phyloP scores from a whole-genome alignment of 1,140 invertebrate species.

The Sarcophaga peregrina region DNA sequence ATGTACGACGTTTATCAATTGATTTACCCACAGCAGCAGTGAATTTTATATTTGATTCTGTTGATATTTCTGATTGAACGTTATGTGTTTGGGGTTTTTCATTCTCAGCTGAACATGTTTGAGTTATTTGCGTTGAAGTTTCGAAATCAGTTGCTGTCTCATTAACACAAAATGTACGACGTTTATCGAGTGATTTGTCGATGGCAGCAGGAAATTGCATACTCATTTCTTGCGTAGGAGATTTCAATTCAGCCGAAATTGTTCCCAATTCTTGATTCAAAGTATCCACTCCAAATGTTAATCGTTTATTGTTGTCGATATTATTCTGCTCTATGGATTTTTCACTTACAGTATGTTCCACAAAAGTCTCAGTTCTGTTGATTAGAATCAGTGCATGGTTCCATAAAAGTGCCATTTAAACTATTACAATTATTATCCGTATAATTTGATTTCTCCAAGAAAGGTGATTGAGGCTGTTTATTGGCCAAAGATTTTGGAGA shows the following conservation, averaged over 20 bases:
- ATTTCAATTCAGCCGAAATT: no score
- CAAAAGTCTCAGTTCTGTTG: not conserved
- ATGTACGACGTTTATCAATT: conserved; percentile 28
- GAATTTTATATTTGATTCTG: no score
- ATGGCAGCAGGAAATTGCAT: no score
- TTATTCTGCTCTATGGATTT: not conserved
- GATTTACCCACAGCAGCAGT: not conserved
- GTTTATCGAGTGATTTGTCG: not conserved
- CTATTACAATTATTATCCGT: not conserved
- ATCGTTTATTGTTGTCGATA: no score
- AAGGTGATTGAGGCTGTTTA: not conserved
- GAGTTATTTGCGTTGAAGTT: no score
- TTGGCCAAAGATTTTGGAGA: conserved; percentile 48
- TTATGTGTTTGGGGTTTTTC: no score
- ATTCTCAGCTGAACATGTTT: not conserved
- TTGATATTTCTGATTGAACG: no score
- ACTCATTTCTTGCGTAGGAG: no score
- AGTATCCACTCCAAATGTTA: no score
- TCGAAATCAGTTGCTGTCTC: not conserved
- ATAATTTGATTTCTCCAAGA: conserved; percentile 46
- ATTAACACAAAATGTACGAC: not conserved
- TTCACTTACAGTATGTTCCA: not conserved
- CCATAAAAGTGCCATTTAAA: not conserved
- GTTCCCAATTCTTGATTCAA: no score
- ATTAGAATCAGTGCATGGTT: not conserved